phyloP scores from a whole-genome alignment of 1,140 invertebrate species.

The Gryon sp. region DNA sequence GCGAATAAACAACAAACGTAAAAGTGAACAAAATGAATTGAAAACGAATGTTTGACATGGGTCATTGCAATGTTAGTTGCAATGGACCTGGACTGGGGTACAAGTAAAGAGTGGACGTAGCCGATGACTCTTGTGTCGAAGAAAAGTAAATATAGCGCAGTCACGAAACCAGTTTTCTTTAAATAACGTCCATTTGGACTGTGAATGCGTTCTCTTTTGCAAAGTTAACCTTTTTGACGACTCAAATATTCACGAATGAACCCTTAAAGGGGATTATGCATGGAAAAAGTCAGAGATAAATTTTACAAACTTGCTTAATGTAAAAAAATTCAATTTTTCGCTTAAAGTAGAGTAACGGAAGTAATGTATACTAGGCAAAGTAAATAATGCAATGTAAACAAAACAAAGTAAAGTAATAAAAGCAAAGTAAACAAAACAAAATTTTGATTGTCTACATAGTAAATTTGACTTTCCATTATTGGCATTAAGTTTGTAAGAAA shows the following conservation, averaged over 20 bases:
- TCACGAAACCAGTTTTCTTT: slow-evolving; percentile 76
- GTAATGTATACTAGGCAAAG: too few relatives aligned
- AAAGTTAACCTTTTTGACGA: slow-evolving; percentile 26
- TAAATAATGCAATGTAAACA: too few relatives aligned
- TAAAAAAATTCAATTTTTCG: too few relatives aligned
- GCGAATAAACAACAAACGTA: background rate
- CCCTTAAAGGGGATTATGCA: too few relatives aligned
- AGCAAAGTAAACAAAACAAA: too few relatives aligned
- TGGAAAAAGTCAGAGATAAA: too few relatives aligned
- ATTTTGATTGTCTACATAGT: too few relatives aligned
- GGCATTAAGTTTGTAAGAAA: background rate
- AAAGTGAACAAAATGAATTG: slow-evolving; percentile 12
- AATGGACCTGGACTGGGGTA: background rate
- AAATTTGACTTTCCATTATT: too few relatives aligned
- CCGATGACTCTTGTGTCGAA: slow-evolving; percentile 57
- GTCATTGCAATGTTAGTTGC: slow-evolving; percentile 4
- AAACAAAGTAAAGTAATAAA: too few relatives aligned
- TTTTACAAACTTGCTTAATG: too few relatives aligned
- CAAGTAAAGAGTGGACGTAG: slow-evolving; percentile 11
- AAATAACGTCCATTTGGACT: slow-evolving; percentile 72
- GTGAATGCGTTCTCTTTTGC: slow-evolving; percentile 22
- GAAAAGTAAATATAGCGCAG: slow-evolving; percentile 75
- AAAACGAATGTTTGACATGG: slow-evolving; percentile 7
- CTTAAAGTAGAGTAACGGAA: too few relatives aligned
- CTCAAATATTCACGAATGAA: too few relatives aligned